These are phyloP conservation scores for Noctua fimbriata DNA, from an alignment of 2,888 invertebrate species.

Conservation along the genomic window DNA sequence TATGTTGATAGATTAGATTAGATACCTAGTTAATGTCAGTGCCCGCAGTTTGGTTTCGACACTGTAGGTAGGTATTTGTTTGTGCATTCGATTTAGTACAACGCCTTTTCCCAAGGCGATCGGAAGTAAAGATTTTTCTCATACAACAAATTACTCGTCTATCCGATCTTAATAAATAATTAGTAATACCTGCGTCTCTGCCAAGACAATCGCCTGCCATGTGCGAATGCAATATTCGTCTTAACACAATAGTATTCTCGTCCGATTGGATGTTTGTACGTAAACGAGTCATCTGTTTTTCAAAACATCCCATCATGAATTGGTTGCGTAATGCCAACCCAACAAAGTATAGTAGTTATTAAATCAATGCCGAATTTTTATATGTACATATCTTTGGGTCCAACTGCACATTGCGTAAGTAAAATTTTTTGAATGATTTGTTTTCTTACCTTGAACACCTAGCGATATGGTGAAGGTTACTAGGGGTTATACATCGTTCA, in stretches of 20 bases:
- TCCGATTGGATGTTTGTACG: conserved; percentile 68
- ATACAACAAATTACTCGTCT: neutral
- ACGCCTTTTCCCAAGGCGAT: neutral
- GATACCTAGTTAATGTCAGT: neutral
- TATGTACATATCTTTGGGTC: neutral
- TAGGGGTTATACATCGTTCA: neutral
- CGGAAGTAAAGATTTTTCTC: neutral
- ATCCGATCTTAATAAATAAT: neutral
- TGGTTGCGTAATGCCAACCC: conserved; percentile 73
- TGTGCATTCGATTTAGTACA: neutral
- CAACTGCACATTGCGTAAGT: neutral
- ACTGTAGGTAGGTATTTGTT: neutral
- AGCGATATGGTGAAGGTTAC: neutral
- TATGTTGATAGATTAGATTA: neutral
- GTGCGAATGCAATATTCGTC: conserved; percentile 49
- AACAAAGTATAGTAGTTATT: conserved; percentile 56
- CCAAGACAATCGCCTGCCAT: conserved; percentile 47
- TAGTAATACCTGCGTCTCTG: conserved; percentile 2
- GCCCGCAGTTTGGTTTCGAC: neutral
- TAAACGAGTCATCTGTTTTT: conserved; percentile 74
- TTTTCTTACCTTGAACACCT: neutral
- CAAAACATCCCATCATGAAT: conserved; percentile 73
- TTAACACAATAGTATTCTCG: conserved; percentile 59
- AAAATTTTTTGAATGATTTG: neutral
- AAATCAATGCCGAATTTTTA: conserved; percentile 5